Evolutionary conservation across 2,113 vertebrate genomes (phyloP), one percentile per base, ranked within the genome.

Genomic region (Odontophorus gujanensis): DNA sequence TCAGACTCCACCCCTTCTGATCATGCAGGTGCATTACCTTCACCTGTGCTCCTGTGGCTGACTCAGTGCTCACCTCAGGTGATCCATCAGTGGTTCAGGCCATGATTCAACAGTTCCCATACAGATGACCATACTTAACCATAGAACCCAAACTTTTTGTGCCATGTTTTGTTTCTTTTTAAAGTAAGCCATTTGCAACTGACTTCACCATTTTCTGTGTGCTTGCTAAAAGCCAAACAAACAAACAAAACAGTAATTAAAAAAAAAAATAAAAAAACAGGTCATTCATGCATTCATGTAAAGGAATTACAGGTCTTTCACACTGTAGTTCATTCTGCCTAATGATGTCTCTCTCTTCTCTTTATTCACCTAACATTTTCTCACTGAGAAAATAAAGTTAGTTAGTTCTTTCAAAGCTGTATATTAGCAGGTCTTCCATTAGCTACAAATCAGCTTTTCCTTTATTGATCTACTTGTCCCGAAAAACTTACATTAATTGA

Each of bases 361-460:
- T 32, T 85, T 58, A 3, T 2, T 13, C 61, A n/a, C 15, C 68
- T 17, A 48, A 32, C 42, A 22, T 67, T 65, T 74, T 92, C 36
- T 80, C 65, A 14, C 38, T 5, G 4, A 59, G n/a, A 65, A 51
- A 79, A 76, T 36, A 38, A 71, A 90, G 47, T 78, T 68, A 90
- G 45, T 77, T 67, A 65, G 38, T 22, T 59, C 69, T 71, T 63
- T 24, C 34, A 73, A 71, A 84, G 15, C 21, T 20, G 13, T 13
- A 11, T 36, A 8, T 30, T 50, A 53, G 88, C 50, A 76, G 48
- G 34, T 13, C 76, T 62, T 57, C 57, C 32, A 12, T 28, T 13
- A 25, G 32, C 89, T 51, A 62, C 38, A 92, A 86, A 81, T 92
- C 84, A 79, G 7, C 57, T 89, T 30, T 38, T 42, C 13, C 21